Base-by-base conservation (phyloP, 2,797 vertebrate species). In the Etheostoma nigrum region DNA sequence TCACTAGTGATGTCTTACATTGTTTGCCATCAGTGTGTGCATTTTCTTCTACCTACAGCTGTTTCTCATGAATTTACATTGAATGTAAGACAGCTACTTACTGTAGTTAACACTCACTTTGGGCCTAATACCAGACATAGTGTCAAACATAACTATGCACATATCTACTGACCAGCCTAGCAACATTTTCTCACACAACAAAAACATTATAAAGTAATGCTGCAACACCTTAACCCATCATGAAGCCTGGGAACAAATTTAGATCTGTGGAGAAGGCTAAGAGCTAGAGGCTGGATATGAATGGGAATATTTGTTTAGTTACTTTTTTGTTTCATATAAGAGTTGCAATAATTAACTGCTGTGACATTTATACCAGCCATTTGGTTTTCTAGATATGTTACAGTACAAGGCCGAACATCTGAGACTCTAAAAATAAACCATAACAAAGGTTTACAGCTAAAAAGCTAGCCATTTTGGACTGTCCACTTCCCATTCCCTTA, bases 211-310 rank as follows among this genome's bases (percentile, higher is more conserved):
- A 63, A 61, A 69, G 58, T 70, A 47, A 47, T 2, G 44, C 8
- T 67, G 44, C 54, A 69, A 57, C 45, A 68, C 45, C 52, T 60
- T 16, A 51, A 40, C 16, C 49, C 21, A 23, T 57, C 61, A 51
- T 42, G 30, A 64, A 55, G 68, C 70, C 70, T 10, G 1, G 49
- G 27, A 85, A 70, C 59, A 47, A 69, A 57, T 77, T 76, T 75
- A 68, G 53, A 67, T 68, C 7, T 69, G 57, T 60, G 74, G 64
- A 23, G 72, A 68, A 62, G 76, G 71, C 48, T 45, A 67, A 21
- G 63, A 59, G 62, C 61, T n/a, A 64, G 49, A 33, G 8, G 62
- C 74, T 40, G 52, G 19, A 64, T 44, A 49, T 18, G 57, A 75
- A 45, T n/a, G 1, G 18, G 18, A 6, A 67, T 60, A 51, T 57